Base-by-base conservation (phyloP, 1,140 invertebrate species). In the Caenorhabditis inopinata region DNA sequence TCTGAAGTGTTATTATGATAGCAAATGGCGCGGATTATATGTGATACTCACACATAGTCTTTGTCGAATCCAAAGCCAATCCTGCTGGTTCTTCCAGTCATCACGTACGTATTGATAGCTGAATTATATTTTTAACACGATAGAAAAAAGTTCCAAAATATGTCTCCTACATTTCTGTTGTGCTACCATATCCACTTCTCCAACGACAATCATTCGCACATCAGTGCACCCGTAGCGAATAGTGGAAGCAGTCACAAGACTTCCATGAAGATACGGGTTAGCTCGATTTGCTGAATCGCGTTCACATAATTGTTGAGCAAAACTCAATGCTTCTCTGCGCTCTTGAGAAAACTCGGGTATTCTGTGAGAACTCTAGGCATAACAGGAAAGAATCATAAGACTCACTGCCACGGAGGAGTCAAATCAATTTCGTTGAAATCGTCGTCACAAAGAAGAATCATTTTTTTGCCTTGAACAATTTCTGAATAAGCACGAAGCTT, bases 401-500 rank as follows among this genome's bases (percentile, higher is more conserved):
- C 35, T 3, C 1, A 32, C 27, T 62, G 18, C 53, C 29, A 6
- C 49, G 27, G 14, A 0, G 21, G 21, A 25, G 16, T 11, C 14
- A 53, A 11, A 11, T 58, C 51, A 4, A 58, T 58, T 42, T 35
- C 32, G 27, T 68, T 32, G 6, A 38, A 38, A 27, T 68, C 58
- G n/a, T 68, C 58, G 25, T 68, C 58, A 38, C 58, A 68, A 29
- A 68, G 12, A 38, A 68, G 7, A 68, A 68, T 42, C n/a, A 68
- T 42, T 38, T 42, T 29, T 5, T 42, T 29, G 4, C 32, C 25
- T 11, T 68, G 25, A 23, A 68, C n/a, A 2, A 4, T 35, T 68
- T 35, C 32, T 5, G 12, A 9, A 68, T 68, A 38, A 3, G 58
- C 58, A 38, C 58, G 32, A 18, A 68, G 58, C 23, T 42, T 68